phyloP scores from a whole-genome alignment of 2,888 invertebrate species.

The Stenotaenia linearis region DNA sequence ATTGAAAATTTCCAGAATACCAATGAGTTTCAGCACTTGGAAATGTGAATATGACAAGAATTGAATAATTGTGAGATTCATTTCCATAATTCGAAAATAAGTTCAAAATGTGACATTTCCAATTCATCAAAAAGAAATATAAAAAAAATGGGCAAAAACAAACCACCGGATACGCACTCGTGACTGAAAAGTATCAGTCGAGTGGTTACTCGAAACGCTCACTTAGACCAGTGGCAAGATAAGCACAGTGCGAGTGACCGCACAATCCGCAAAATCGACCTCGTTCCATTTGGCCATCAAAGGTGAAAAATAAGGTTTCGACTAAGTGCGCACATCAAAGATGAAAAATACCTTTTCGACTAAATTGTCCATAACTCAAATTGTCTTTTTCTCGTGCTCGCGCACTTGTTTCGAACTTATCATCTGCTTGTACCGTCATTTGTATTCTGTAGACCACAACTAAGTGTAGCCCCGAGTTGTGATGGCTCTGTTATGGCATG shows the following conservation, averaged over 20 bases:
- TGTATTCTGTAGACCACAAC: neutral
- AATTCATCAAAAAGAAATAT: too few species aligned
- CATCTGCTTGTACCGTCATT: neutral
- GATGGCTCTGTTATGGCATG: constrained; percentile 12
- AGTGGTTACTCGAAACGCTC: neutral
- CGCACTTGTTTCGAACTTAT: neutral
- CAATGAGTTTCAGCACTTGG: too few species aligned
- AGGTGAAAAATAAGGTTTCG: constrained; percentile 2
- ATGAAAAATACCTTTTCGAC: constrained; percentile 5
- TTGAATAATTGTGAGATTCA: too few species aligned
- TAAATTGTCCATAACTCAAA: constrained; percentile 9
- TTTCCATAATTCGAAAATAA: too few species aligned
- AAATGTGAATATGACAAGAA: too few species aligned
- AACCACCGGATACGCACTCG: neutral
- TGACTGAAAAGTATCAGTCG: neutral
- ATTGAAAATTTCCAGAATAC: too few species aligned
- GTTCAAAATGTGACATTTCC: too few species aligned
- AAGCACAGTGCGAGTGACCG: neutral
- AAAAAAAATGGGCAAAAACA: too few species aligned
- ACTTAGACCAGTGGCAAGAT: constrained; percentile 7
- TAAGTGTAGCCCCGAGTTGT: constrained; percentile 11
- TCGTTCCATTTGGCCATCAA: neutral
- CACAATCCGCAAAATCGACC: constrained; percentile 2
- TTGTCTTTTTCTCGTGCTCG: neutral
- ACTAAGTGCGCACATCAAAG: neutral